Percentiles rank a stretch among this genome's conserved stretches.
These are phyloP conservation scores for Chlorops oryzae DNA, from an alignment of 1,140 invertebrate genomes.

Conservation along the genomic window DNA sequence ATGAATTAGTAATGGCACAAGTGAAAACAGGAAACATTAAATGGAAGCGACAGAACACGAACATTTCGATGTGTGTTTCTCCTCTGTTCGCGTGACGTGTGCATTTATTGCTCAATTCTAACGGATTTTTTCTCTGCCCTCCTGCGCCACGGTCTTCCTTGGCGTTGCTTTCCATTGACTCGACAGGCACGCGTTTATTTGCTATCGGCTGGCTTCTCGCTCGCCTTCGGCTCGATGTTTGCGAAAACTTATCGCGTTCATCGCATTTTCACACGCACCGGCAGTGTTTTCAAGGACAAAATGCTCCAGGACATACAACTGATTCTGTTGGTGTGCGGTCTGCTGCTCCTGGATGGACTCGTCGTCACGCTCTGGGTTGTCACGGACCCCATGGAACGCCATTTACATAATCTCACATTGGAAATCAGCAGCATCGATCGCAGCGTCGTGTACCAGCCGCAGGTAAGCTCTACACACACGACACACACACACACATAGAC, in stretches of 20 bases:
- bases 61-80: no score
- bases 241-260: conserved; percentile 84
- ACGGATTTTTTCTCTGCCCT: conserved; percentile 4
- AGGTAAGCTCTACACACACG: conserved; percentile 62
- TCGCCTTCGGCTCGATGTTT: conserved; percentile 86
- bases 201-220: conserved; percentile 77
- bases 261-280: conserved; percentile 69
- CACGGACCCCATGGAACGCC: conserved; percentile 76
- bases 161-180: no score
- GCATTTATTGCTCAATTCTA: no score
- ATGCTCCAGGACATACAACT: conserved; percentile 78
- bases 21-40: no score
- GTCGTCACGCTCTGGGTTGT: conserved; percentile 74
- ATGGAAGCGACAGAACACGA: no score
- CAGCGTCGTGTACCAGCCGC: conserved; percentile 78
- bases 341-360: conserved; percentile 70
- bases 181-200: conserved; percentile 79
- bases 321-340: conserved; percentile 69
- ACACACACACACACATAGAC: no score
- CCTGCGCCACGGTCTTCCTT: background rate
- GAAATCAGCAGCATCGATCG: conserved; percentile 70
- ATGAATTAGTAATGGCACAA: no score
- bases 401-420: conserved; percentile 74
- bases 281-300: conserved; percentile 58
- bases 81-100: no score